Base-by-base conservation (phyloP, 1,140 invertebrate species). In the Papilio aristodemus region DNA sequence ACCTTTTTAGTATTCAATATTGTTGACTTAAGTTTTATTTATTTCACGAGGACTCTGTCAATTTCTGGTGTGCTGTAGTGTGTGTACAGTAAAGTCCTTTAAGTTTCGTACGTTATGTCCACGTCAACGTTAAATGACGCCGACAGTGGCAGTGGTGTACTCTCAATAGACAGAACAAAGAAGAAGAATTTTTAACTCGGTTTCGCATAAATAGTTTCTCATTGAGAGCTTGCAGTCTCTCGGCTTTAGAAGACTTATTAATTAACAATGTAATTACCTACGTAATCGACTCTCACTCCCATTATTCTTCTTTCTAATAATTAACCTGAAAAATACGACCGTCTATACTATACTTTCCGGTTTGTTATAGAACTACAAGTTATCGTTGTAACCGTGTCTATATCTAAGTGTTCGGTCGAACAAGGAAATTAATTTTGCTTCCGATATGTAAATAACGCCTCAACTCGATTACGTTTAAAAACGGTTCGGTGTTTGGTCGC, bases 1-100 rank as follows among this genome's bases (percentile, higher is more conserved):
- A 22, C 46, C 46, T 25, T 54, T 54, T 54, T 54, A 54, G 19
- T 54, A 22, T 54, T 25, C 11, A 54, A 54, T 25, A 1, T 22
- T 39, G 38, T 11, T 39, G 4, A 39, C 11, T 39, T 13, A 13
- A 43, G 10, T 19, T 46, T 50, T 22, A 22, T 54, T 22, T 46
- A 54, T 22, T 54, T 54, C 22, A 54, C 4, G 46, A 54, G 46
- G 4, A 4, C 22, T 19, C 22, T 54, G 46, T 54, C 46, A 54
- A 54, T 3, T 22, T 54, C 2, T 25, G 46, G 17, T 25, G 10
- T 32, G 46, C 46, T 25, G 10, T 32, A 32, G 27, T 11, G 10
- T 54, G 11, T 54, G 46, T 13, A 22, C 19, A 11, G 5, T 22
- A 22, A 50, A 3, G 10, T 54, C 1, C 3, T 17, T 22, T 54